phyloP scores from a whole-genome alignment of 2,797 vertebrate species.

The Cirrhinus molitorella region DNA sequence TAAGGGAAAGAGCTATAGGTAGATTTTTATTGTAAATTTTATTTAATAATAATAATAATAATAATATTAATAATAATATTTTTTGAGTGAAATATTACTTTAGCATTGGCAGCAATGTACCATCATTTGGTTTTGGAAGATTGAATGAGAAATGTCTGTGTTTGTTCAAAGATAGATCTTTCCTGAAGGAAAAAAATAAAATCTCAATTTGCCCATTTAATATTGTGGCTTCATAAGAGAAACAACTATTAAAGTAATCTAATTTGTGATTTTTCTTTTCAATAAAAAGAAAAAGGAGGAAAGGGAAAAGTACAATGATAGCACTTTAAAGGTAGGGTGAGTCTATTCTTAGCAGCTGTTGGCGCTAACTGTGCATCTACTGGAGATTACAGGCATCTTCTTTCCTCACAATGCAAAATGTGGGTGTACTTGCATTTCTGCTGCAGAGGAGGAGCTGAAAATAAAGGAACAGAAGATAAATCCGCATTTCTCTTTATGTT shows the following conservation, averaged over 20 bases:
- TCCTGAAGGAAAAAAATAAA: neutral
- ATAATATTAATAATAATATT: neutral
- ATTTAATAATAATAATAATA: neutral
- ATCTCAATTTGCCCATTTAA: neutral
- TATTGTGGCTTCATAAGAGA: neutral
- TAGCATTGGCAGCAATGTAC: neutral
- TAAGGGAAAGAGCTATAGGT: neutral
- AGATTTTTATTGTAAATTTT: neutral
- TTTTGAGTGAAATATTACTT: neutral
- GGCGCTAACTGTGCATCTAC: constrained; percentile 58
- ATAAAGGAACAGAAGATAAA: constrained; percentile 58
- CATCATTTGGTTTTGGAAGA: neutral
- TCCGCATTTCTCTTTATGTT: constrained; percentile 55
- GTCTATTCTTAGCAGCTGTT: constrained; percentile 63
- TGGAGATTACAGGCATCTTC: constrained; percentile 57
- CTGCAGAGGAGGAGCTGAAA: constrained; percentile 53
- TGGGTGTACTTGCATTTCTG: constrained; percentile 59
- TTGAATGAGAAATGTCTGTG: neutral
- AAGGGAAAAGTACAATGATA: constrained; percentile 55
- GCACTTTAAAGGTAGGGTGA: constrained; percentile 47
- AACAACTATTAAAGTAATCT: constrained; percentile 18
- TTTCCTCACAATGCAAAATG: constrained; percentile 51
- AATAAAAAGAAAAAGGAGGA: neutral
- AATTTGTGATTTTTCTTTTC: neutral
- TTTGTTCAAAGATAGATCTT: neutral